Percentiles rank a stretch among this genome's conserved stretches.
Conservation (phyloP, 2,888 invertebrate species). For the Argyra leucocephala region DNA sequence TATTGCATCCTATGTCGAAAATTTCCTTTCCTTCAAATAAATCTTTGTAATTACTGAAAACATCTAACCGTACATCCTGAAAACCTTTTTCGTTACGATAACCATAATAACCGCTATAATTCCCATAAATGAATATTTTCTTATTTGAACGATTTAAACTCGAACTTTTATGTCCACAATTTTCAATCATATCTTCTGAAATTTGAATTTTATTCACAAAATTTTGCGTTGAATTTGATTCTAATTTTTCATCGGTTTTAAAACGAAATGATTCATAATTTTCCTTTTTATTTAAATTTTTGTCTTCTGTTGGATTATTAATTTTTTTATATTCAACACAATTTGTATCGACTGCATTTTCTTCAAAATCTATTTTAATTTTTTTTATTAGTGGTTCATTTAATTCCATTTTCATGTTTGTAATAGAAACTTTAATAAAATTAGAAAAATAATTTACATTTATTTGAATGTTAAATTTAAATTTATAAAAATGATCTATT, state of each 20-base stretch:
- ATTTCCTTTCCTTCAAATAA: constrained; percentile 65
- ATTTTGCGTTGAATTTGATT: background rate
- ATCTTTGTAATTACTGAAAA: constrained; percentile 52
- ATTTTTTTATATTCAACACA: too few species aligned
- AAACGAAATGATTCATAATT: background rate
- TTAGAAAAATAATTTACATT: too few species aligned
- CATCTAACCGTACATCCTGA: constrained; percentile 58
- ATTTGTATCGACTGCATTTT: background rate
- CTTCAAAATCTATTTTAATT: background rate
- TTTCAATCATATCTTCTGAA: too few species aligned
- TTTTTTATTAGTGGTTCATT: background rate
- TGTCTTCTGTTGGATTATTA: too few species aligned
- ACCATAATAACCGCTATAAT: constrained; percentile 61
- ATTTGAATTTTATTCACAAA: too few species aligned
- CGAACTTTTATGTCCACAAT: background rate
- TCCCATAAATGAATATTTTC: constrained; percentile 35
- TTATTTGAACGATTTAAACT: constrained; percentile 11
- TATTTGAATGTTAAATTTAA: too few species aligned
- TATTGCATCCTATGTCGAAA: constrained; percentile 82
- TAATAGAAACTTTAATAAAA: too few species aligned
- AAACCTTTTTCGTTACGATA: constrained; percentile 62
- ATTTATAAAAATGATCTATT: too few species aligned
- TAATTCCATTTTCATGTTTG: background rate
- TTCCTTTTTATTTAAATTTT: background rate
- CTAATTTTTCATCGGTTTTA: background rate